phyloP scores from a whole-genome alignment of 2,113 vertebrate genomes.

The Pterophyllum scalare region DNA sequence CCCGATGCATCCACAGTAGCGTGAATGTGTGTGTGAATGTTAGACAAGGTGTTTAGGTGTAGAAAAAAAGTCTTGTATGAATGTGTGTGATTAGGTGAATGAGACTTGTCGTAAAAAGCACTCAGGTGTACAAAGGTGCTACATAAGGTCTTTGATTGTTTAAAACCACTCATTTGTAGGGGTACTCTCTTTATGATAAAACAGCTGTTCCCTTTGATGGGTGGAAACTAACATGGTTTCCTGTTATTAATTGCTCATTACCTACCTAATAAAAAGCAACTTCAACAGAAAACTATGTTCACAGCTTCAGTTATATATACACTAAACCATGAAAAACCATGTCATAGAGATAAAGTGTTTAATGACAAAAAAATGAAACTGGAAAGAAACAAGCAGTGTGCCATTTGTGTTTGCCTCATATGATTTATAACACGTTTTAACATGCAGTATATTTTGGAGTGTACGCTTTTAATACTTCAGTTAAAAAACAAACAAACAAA shows the following conservation, averaged over 20 bases:
- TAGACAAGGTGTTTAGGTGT: no score
- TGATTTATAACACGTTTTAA: no score
- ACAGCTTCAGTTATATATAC: not conserved
- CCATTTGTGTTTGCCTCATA: no score
- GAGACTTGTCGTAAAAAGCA: not conserved
- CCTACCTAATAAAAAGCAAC: not conserved
- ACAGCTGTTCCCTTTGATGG: not conserved
- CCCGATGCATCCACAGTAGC: no score
- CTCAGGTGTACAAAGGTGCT: no score
- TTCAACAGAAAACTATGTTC: not conserved
- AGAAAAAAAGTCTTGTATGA: no score
- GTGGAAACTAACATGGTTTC: not conserved
- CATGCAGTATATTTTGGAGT: no score
- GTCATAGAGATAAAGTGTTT: no score
- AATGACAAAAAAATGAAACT: no score
- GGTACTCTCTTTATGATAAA: not conserved
- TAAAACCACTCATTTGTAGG: not conserved
- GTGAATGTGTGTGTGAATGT: no score
- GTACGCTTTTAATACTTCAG: not conserved
- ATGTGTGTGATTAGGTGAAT: not conserved
- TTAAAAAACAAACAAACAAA: not conserved
- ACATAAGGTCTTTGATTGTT: rapidly evolving
- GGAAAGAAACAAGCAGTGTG: no score
- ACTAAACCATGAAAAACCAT: not conserved
- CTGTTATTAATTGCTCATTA: not conserved